phyloP scores from a whole-genome alignment of 2,888 invertebrate species.

The Cephonodes hylas region DNA sequence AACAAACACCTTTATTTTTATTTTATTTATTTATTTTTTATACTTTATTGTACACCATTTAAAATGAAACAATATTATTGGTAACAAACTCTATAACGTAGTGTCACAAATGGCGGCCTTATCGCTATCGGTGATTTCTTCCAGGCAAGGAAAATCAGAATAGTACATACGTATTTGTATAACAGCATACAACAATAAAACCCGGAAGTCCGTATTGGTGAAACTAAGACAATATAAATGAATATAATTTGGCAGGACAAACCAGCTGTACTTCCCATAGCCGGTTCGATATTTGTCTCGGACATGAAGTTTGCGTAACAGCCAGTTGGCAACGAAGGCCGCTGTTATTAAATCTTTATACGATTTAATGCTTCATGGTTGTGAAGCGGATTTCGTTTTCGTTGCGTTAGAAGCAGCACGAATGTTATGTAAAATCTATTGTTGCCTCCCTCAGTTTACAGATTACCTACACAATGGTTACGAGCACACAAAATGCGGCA shows the following conservation, averaged over 20 bases:
- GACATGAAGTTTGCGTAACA: conserved; percentile 36
- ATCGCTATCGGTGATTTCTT: too few relatives aligned
- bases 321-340: conserved; percentile 29
- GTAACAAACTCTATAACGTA: too few relatives aligned
- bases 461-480: conserved; percentile 32
- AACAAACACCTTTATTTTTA: too few relatives aligned
- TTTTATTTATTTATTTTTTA: too few relatives aligned
- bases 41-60: too few relatives aligned
- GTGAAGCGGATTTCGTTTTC: conserved; percentile 53
- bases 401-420: conserved; percentile 42
- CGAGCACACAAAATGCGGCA: conserved; percentile 27
- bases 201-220: background rate
- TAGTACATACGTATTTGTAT: background rate
- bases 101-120: too few relatives aligned
- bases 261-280: conserved; percentile 10
- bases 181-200: too few relatives aligned
- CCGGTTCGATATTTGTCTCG: conserved; percentile 15
- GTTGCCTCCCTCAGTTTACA: conserved; percentile 38
- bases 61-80: too few relatives aligned
- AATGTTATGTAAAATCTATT: conserved; percentile 61
- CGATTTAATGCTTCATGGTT: conserved; percentile 54
- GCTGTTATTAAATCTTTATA: conserved; percentile 46
- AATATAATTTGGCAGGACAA: background rate
- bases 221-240: background rate
- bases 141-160: background rate